These are phyloP conservation scores for Paraplagusia blochii DNA, from an alignment of 2,113 vertebrate genomes.

Conservation along the genomic window DNA sequence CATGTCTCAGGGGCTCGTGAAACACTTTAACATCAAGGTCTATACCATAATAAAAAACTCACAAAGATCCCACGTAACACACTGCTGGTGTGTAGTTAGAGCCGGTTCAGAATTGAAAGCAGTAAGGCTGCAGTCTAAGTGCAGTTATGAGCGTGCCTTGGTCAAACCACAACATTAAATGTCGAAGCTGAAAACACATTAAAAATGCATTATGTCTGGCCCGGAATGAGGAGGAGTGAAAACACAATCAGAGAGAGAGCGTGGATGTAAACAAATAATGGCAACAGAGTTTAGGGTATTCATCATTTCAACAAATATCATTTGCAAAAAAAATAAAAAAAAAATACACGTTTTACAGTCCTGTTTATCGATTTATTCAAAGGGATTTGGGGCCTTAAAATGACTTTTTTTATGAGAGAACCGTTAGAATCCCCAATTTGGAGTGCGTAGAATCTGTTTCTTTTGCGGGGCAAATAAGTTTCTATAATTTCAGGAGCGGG, in stretches of 20 bases:
- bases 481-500: slow-evolving; percentile 16
- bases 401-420: slow-evolving; percentile 23
- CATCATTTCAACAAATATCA: slow-evolving; percentile 47
- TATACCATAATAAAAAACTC: background rate
- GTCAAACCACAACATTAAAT: slow-evolving; percentile 49
- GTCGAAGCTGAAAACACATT: slow-evolving; percentile 54
- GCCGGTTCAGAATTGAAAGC: slow-evolving; percentile 3
- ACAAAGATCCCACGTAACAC: background rate
- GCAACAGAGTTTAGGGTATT: slow-evolving; percentile 39
- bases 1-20: too few relatives aligned
- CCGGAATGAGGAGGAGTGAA: slow-evolving; percentile 49
- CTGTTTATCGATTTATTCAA: slow-evolving; percentile 34
- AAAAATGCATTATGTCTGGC: slow-evolving; percentile 55
- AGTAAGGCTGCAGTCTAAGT: slow-evolving; percentile 21
- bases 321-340: slow-evolving; percentile 26
- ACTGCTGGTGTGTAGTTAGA: slow-evolving; percentile 1
- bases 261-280: slow-evolving; percentile 55
- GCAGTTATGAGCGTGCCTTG: slow-evolving; percentile 24
- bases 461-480: slow-evolving; percentile 16
- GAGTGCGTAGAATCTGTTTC: slow-evolving; percentile 2
- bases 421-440: slow-evolving; percentile 22
- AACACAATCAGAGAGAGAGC: slow-evolving; percentile 50
- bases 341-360: slow-evolving; percentile 17
- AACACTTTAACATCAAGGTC: background rate
- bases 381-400: slow-evolving; percentile 38